phyloP scores from a whole-genome alignment of 1,140 invertebrate species.

The Drosophila leontia region DNA sequence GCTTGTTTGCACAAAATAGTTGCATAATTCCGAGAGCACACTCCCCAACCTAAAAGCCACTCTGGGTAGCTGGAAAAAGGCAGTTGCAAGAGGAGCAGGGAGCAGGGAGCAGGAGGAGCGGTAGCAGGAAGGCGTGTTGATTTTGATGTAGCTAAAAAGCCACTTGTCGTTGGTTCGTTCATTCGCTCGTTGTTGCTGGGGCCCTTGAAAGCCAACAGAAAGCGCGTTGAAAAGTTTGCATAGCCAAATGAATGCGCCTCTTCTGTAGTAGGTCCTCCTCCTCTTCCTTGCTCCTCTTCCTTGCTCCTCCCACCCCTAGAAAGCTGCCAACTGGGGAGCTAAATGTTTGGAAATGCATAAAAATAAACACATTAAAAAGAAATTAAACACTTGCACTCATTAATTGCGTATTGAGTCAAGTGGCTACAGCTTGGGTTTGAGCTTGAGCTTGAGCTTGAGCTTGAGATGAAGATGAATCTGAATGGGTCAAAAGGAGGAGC shows the following conservation, averaged over 20 bases:
- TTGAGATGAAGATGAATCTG: conserved; percentile 15
- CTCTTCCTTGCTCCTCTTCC: background rate
- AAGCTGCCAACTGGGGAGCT: conserved; percentile 20
- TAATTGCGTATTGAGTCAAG: conserved; percentile 68
- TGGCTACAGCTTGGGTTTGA: conserved; percentile 11
- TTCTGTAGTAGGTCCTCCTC: background rate
- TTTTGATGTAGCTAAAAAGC: conserved; percentile 81
- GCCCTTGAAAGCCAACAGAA: conserved; percentile 55
- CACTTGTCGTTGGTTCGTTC: conserved; percentile 58
- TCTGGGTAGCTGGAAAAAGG: conserved; percentile 23
- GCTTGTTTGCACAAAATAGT: conserved; percentile 74
- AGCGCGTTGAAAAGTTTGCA: conserved; percentile 81
- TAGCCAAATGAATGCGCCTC: conserved; percentile 70
- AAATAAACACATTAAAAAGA: conserved; percentile 81
- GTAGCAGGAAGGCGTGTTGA: conserved; percentile 62
- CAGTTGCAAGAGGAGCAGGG: background rate
- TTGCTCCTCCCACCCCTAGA: background rate
- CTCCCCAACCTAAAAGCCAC: conserved; percentile 66
- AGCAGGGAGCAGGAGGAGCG: conserved; percentile 1
- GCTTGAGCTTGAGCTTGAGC: background rate
- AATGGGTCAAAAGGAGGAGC: background rate
- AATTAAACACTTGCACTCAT: conserved; percentile 72
- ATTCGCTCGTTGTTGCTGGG: conserved; percentile 33
- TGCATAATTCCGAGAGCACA: conserved; percentile 69
- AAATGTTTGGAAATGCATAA: conserved; percentile 78